Percentiles rank a stretch among this genome's conserved stretches.
phyloP scores from a whole-genome alignment of 53 echinoderm and acorn worm species.

The Hippasteria phrygiana region DNA sequence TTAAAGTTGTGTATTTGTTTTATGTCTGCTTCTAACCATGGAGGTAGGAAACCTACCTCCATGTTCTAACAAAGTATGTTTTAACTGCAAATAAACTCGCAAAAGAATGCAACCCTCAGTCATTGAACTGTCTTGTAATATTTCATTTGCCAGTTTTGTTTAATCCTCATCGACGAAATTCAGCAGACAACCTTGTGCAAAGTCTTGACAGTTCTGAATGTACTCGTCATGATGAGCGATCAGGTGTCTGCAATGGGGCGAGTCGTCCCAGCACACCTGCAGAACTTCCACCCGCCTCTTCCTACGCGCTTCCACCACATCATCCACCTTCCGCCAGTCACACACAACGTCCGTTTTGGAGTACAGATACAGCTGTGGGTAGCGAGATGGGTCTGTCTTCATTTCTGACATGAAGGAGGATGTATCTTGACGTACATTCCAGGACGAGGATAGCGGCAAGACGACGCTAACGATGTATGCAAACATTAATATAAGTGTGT shows the following conservation, averaged over 20 bases:
- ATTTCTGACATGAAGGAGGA: constrained; percentile 51
- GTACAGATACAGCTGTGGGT: constrained; percentile 87
- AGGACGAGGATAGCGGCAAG: constrained; percentile 44
- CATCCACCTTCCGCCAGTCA: constrained; percentile 70
- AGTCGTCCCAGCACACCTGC: constrained; percentile 87
- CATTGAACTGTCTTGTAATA: too few species aligned
- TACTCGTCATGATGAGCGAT: constrained; percentile 79
- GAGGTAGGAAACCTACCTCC: too few species aligned
- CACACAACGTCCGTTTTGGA: constrained; percentile 80
- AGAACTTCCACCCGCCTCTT: constrained; percentile 69
- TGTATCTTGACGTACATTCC: not conserved
- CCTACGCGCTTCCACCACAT: constrained; percentile 73
- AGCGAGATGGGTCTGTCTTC: constrained; percentile 66
- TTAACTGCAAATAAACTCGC: too few species aligned
- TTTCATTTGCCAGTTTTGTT: too few species aligned
- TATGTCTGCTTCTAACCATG: too few species aligned
- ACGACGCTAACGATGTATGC: constrained; percentile 56
- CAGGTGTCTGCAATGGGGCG: constrained; percentile 81
- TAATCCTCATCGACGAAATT: constrained; percentile 40
- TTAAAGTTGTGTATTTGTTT: too few species aligned
- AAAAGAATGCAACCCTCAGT: too few species aligned
- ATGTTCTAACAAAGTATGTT: too few species aligned
- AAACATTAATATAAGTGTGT: constrained; percentile 51
- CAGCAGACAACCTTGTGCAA: constrained; percentile 66
- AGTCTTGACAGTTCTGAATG: constrained; percentile 70